Base-by-base conservation (phyloP, 2,113 vertebrate genomes). In the Hyla sarda region DNA sequence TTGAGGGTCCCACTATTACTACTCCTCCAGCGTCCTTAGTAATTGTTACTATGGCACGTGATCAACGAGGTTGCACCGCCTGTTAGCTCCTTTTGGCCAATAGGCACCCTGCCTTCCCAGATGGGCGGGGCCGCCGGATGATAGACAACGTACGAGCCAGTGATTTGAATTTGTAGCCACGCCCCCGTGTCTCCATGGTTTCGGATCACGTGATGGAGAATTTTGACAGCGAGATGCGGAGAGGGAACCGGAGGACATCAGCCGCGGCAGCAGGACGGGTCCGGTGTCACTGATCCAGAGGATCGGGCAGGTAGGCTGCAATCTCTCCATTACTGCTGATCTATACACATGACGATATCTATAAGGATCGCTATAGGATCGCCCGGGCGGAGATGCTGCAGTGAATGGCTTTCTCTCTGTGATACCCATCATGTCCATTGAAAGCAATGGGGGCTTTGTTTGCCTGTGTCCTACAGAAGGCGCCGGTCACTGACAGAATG, bases 211-310 rank as follows among this genome's bases (percentile, higher is more conserved):
- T 81, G 78, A 81, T 0, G 56, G 58, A 81, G 78, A 65, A 81
- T 45, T n/a, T n/a, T 81, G 78, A 65, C 78, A 62, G 77, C 41
- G 41, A 13, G 76, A 80, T 62, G 77, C 77, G 78, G 56, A 62
- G 58, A 81, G 47, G 9, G 48, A 21, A 21, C 23, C 9, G 3
- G n/a, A 17, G 41, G 41, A 41, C 41, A 41, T 3, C 41, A 5
- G 41, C 41, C 3, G 41, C 41, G 41, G 41, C 41, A 8, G 41
- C n/a, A n/a, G n/a, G n/a, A n/a, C n/a, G n/a, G n/a, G n/a, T n/a
- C n/a, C n/a, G n/a, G n/a, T n/a, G n/a, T n/a, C n/a, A n/a, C n/a
- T n/a, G n/a, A n/a, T 41, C 3, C 41, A 3, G 41, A 41, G 41
- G 41, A 41, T n/a, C 41, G 41, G 41, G 3, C 41, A 41, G 41